Evolutionary conservation across 1,140 invertebrate genomes (phyloP), one percentile per base, ranked within the genome.

Genomic region (Holotrichia oblita): DNA sequence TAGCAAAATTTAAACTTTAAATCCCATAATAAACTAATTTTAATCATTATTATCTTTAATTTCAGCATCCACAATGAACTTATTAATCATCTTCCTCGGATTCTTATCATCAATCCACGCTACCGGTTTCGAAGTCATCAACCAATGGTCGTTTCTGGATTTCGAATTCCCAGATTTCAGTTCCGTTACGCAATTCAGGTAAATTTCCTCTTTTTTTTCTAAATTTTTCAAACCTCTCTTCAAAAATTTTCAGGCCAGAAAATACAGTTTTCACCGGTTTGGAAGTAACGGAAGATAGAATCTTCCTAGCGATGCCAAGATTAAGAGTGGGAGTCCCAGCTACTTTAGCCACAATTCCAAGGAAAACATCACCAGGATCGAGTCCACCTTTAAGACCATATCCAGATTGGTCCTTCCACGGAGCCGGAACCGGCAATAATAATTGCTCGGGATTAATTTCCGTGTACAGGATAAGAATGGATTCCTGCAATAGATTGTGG

Each of bases 381-480:
- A 93, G 91, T 78, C 93, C 93, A 0, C 87, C 89, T 75, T 84
- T 94, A 1, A 88, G 94, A 87, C 91, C 94, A 0, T 96, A 93
- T 86, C 94, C 94, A 0, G 92, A 93, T 77, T 95, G 94, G 94
- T 92, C 92, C 0, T 95, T 91, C 90, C 94, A 95, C 80, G 87
- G 87, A 0, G 91, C 93, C 0, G 92, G 92, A 0, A 90, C 89
- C 55, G 91, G 90, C 0, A 89, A 91, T 79, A 94, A 94, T 83
- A 95, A 93, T 84, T 93, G 93, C 81, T 87, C 90, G 0, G 91
- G 92, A 0, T 81, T 96, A 4, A 91, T 94, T 24, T 95, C 94
- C 0, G 94, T 95, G 3, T 96, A 95, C 85, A 88, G 94, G 6
- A 87, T 93, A 0, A 89, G 91, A 3, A 85, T 91, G 2, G 94